These are phyloP conservation scores for Galaxias olidus DNA, from an alignment of 2,797 vertebrate genomes.

Conservation along the genomic window DNA sequence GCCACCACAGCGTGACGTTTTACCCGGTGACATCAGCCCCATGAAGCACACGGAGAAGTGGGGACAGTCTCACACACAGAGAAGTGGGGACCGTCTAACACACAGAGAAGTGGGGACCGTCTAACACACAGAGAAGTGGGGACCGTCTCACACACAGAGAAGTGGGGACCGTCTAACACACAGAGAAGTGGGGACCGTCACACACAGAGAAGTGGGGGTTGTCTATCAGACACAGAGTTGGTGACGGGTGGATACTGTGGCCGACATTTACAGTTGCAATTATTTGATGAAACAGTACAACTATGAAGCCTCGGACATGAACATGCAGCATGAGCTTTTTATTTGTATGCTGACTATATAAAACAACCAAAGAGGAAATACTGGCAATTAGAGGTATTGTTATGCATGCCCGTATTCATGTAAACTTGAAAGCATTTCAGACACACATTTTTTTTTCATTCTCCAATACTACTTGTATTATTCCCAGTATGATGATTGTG, in stretches of 20 bases:
- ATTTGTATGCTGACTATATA: too few species aligned
- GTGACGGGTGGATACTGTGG: too few species aligned
- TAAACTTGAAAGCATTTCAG: background rate
- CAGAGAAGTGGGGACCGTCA: too few species aligned
- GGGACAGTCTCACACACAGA: background rate
- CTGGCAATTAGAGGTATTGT: background rate
- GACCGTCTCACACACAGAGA: background rate
- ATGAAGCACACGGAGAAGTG: background rate
- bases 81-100: background rate
- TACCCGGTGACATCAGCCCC: background rate
- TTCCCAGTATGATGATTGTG: conserved; percentile 66
- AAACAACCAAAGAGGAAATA: too few species aligned
- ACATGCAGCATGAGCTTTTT: too few species aligned
- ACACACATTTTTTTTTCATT: background rate
- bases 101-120: background rate
- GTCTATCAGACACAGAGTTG: background rate
- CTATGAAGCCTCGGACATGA: too few species aligned
- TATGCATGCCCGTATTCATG: too few species aligned
- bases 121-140: background rate
- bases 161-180: too few species aligned
- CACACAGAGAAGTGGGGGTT: background rate
- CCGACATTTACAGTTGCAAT: too few species aligned
- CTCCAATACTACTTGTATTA: conserved; percentile 13
- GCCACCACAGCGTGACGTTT: conserved; percentile 36
- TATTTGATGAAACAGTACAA: too few species aligned